Conservation (phyloP, 2,888 invertebrate species). For the Cancer borealis region DNA sequence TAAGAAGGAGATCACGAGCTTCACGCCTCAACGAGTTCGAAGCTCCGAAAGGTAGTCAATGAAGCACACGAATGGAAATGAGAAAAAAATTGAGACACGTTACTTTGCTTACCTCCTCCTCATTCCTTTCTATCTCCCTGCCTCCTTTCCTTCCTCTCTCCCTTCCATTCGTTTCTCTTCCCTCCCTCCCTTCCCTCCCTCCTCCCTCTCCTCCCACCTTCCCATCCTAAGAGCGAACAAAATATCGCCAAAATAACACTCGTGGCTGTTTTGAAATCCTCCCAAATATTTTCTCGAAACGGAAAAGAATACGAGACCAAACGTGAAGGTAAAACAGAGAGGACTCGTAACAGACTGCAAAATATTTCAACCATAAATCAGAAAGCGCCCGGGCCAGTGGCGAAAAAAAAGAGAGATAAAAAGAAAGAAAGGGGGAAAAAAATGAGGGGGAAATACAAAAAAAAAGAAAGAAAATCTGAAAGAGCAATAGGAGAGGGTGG, state of each 20-base stretch:
- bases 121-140: background rate
- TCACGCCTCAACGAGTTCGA: background rate
- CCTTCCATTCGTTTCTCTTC: background rate
- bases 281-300: conserved; percentile 27
- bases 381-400: background rate
- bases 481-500: background rate
- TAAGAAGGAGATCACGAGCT: background rate
- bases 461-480: background rate
- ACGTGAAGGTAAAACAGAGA: conserved; percentile 24
- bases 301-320: conserved; percentile 12
- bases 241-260: conserved; percentile 37
- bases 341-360: conserved; percentile 20
- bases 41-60: background rate
- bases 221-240: background rate
- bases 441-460: background rate
- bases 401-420: background rate
- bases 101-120: background rate
- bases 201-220: background rate
- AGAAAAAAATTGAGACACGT: background rate
- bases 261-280: conserved; percentile 37
- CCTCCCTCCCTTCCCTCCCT: background rate
- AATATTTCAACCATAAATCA: conserved; percentile 33
- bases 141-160: background rate
- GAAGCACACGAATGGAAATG: background rate
- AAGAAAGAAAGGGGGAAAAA: background rate